Conservation (phyloP, 2,888 invertebrate genomes). For the Amiota minor region DNA sequence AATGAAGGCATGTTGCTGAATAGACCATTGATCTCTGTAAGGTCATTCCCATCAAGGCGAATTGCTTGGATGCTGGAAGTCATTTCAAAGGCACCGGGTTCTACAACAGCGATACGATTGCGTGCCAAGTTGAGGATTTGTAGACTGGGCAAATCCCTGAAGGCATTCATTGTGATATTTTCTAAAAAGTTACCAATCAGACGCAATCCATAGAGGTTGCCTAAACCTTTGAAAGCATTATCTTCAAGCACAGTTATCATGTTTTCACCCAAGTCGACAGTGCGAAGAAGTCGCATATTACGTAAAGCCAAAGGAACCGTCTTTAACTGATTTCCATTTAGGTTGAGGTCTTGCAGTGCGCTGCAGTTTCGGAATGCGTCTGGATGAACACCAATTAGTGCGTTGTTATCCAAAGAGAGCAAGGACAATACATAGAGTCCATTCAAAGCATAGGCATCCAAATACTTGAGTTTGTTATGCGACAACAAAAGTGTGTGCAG, state of each 20-base stretch:
- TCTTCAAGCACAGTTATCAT: slow-evolving; percentile 86
- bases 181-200: slow-evolving; percentile 91
- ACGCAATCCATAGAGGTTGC: slow-evolving; percentile 88
- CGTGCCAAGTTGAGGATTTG: slow-evolving; percentile 91
- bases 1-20: slow-evolving; percentile 88
- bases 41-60: slow-evolving; percentile 87
- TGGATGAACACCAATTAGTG: slow-evolving; percentile 86
- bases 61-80: slow-evolving; percentile 88
- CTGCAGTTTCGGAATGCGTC: slow-evolving; percentile 93
- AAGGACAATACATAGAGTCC: slow-evolving; percentile 90
- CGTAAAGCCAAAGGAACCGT: slow-evolving; percentile 86
- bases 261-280: slow-evolving; percentile 94
- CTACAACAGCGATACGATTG: slow-evolving; percentile 85
- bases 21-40: slow-evolving; percentile 87
- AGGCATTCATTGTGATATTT: slow-evolving; percentile 85
- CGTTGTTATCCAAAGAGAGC: slow-evolving; percentile 89
- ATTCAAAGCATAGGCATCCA: slow-evolving; percentile 90
- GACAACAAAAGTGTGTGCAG: slow-evolving; percentile 90
- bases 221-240: slow-evolving; percentile 87
- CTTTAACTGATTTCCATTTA: slow-evolving; percentile 89
- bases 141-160: slow-evolving; percentile 84
- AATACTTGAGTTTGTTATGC: slow-evolving; percentile 87
- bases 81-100: slow-evolving; percentile 86
- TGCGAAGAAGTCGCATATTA: slow-evolving; percentile 88
- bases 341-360: slow-evolving; percentile 89